Percentiles rank a stretch among this genome's conserved stretches.
Conservation (phyloP, 2,888 invertebrate species). For the Stramonita haemastoma region DNA sequence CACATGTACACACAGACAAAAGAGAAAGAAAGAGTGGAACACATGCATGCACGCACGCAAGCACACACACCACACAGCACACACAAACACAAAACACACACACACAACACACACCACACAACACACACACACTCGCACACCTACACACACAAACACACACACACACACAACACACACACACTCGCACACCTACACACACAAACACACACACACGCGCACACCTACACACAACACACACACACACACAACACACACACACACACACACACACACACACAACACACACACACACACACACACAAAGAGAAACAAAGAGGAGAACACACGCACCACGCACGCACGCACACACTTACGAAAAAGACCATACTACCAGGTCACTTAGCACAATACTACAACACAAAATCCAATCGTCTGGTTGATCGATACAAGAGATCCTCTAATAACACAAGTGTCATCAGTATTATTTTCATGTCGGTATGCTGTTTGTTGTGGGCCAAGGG, state of each 20-base stretch:
- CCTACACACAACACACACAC: background rate
- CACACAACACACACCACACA: background rate
- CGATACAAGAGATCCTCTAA: no score
- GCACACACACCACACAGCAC: background rate
- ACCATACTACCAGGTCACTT: no score
- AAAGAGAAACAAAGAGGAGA: background rate
- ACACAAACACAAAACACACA: background rate
- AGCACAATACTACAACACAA: no score
- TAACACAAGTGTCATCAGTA: no score
- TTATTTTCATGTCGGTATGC: no score
- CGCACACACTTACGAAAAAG: background rate
- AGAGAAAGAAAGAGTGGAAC: background rate
- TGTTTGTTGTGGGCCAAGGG: no score
- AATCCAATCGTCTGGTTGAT: no score
- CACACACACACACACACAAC: background rate
- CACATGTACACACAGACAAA: background rate
- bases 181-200: background rate
- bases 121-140: background rate
- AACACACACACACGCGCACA: background rate
- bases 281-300: background rate
- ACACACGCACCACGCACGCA: conserved; percentile 15
- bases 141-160: background rate
- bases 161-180: background rate
- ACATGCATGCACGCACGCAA: background rate
- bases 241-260: background rate